A percentile compares a stretch with the other conserved stretches of the same genome.
Evolutionary conservation across 2,888 invertebrate species (phyloP).

Genomic region (Pachydiplax longipennis): DNA sequence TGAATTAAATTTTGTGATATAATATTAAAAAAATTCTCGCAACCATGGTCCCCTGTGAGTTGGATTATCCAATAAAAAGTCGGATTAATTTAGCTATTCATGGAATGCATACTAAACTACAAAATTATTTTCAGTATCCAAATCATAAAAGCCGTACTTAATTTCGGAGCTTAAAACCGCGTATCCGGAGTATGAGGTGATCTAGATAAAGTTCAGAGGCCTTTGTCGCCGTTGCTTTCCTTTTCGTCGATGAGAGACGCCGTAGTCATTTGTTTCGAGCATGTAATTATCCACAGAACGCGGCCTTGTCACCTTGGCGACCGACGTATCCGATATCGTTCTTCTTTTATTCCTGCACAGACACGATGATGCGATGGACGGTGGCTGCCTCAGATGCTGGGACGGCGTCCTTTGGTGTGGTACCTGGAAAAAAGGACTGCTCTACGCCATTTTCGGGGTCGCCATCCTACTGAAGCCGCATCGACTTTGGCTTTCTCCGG

Average conservation of each 20-base stretch:
- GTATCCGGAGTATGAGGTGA: no score
- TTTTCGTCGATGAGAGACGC: neutral
- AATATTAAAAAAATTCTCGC: no score
- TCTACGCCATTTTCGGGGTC: slow-evolving; percentile 57
- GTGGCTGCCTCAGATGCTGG: slow-evolving; percentile 58
- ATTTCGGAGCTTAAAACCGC: no score
- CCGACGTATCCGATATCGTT: neutral
- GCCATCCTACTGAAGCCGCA: slow-evolving; percentile 58
- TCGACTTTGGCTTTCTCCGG: slow-evolving; percentile 62
- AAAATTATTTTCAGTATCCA: no score
- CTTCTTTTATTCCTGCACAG: neutral
- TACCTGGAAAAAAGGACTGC: slow-evolving; percentile 58
- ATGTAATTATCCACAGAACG: neutral
- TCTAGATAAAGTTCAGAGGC: neutral
- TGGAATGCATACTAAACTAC: no score
- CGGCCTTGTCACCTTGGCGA: neutral
- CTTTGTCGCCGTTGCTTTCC: neutral
- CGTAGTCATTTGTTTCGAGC: neutral
- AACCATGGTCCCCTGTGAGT: no score
- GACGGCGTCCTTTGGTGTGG: slow-evolving; percentile 56
- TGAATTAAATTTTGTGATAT: no score
- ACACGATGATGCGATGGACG: slow-evolving; percentile 53
- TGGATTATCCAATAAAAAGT: no score
- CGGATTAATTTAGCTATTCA: no score
- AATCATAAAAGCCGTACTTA: no score